These are phyloP conservation scores for Neomonachus schauinslandi DNA, from an alignment of 2,113 vertebrate genomes.

Conservation along the genomic window DNA sequence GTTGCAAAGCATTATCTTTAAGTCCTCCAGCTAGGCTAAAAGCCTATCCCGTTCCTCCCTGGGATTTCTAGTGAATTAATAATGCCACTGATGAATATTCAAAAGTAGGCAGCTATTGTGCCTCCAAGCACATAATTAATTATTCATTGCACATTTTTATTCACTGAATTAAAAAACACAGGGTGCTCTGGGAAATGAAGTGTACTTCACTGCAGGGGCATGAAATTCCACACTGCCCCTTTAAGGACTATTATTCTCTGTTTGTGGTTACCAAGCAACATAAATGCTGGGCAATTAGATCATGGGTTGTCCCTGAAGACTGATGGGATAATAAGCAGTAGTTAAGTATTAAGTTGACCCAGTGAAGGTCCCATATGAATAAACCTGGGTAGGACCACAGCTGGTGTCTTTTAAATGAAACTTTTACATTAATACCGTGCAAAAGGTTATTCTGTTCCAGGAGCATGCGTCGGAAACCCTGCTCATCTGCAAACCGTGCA, in stretches of 20 bases:
- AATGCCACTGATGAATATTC: conserved; percentile 93
- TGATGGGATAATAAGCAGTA: conserved; percentile 94
- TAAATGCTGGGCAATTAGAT: conserved; percentile 94
- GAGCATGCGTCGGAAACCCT: conserved; percentile 72
- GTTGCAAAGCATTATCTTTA: conserved; percentile 87
- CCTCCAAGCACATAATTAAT: conserved; percentile 93
- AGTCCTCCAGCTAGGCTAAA: conserved; percentile 91
- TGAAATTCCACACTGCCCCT: conserved; percentile 91
- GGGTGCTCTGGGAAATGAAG: conserved; percentile 92
- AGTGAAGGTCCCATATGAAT: conserved; percentile 91
- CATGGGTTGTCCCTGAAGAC: conserved; percentile 92
- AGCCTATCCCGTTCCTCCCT: conserved; percentile 87
- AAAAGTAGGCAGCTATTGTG: conserved; percentile 93
- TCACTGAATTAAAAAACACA: conserved; percentile 93
- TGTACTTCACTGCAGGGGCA: conserved; percentile 89
- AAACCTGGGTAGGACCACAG: conserved; percentile 90
- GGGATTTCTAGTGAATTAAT: conserved; percentile 93
- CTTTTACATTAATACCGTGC: conserved; percentile 87
- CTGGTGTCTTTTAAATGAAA: conserved; percentile 91
- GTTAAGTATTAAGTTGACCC: conserved; percentile 94
- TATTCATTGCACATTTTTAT: conserved; percentile 94
- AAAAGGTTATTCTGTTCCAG: conserved; percentile 85
- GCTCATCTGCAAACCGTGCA: conserved; percentile 5
- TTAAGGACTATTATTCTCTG: conserved; percentile 92
- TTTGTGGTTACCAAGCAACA: conserved; percentile 93